Evolutionary conservation across 1,140 invertebrate species (phyloP), one percentile per base, ranked within the genome.

Genomic region (Drosophila guanche): DNA sequence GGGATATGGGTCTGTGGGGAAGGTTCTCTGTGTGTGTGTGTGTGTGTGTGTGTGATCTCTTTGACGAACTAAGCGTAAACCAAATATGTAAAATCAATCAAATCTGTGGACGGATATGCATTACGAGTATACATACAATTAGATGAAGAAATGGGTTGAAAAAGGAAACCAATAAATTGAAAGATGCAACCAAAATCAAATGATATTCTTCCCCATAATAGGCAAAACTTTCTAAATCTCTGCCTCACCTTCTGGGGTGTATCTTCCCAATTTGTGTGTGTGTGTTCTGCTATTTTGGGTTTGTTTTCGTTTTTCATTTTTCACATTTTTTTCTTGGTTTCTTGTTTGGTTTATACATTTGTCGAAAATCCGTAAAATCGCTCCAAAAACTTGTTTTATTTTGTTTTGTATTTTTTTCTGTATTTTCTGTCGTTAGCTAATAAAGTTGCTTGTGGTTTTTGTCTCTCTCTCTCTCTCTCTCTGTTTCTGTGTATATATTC

Each of bases 91-190:
- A 61, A 58, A 23, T 76, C 45, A 80, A 86, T 68, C 67, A 60
- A 65, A 79, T 79, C 71, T 86, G 81, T 85, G 81, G 81, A 85
- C 81, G 81, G 81, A 85, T 85, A 85, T 85, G 80, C 81, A 74
- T 74, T 74, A 62, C 16, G 16, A 20, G 16, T 0, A 20, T 20
- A 20, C 16, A 20, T 56, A 66, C 53, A 76, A 62, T 51, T 65
- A 57, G 73, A 61, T 76, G 23, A 45, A 53, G 47, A 52, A 68
- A 50, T 73, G 33, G 52, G 27, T 37, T 33, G 20, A 52, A 16
- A 37, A 33, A 33, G 2, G 50, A 67, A 48, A 29, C 46, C 14
- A 37, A 78, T 27, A 78, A 67, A 52, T 54, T 54, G 29, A 61
- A 51, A 66, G 48, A 8, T 65, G 37, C 29, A 48, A 57, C 27